Conservation (phyloP, 2,113 vertebrate genomes). For the Odocoileus hemionus region DNA sequence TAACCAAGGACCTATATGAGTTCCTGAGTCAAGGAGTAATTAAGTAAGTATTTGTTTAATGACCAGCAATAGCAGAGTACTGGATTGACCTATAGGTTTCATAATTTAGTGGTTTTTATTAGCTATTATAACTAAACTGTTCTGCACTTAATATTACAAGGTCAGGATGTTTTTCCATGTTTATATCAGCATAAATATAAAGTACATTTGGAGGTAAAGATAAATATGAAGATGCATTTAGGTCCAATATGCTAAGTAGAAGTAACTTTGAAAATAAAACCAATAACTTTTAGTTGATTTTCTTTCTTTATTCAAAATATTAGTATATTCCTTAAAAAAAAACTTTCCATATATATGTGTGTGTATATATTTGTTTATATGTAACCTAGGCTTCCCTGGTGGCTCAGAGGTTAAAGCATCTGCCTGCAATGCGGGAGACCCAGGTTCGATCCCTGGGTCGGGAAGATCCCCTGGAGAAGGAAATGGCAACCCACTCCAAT, state of each 20-base stretch:
- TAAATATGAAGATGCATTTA: neutral
- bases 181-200: neutral
- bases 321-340: neutral
- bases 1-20: neutral
- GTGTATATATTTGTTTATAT: neutral
- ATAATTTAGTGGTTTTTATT: neutral
- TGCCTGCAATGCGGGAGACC: neutral
- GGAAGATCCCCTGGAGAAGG: neutral
- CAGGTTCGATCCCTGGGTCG: rapidly evolving
- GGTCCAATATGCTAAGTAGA: neutral
- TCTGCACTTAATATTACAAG: neutral
- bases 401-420: neutral
- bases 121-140: neutral
- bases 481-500: neutral
- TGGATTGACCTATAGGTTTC: neutral
- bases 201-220: neutral
- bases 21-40: neutral
- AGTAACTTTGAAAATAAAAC: neutral
- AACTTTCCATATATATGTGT: neutral
- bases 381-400: neutral
- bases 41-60: neutral
- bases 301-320: neutral
- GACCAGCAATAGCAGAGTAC: neutral
- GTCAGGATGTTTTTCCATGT: neutral
- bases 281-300: neutral